Conservation (phyloP, 2,888 invertebrate genomes). For the Mimas tiliae region DNA sequence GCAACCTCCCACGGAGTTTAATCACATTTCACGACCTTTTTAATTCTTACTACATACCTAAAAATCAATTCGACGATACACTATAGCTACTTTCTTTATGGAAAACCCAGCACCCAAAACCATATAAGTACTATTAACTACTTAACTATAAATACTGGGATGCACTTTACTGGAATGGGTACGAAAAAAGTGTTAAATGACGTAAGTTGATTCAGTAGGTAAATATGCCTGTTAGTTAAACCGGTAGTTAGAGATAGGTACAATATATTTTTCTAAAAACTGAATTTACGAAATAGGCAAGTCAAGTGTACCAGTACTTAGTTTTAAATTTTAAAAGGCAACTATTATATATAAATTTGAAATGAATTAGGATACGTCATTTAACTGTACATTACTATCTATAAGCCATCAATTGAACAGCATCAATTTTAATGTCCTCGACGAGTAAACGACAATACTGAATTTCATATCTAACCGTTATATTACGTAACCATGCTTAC, state of each 20-base stretch:
- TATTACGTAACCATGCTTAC: conserved; percentile 3
- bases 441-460: conserved; percentile 31
- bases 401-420: conserved; percentile 25
- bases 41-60: conserved; percentile 25
- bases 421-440: conserved; percentile 2
- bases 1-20: conserved; percentile 39
- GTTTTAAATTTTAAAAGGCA: too few species aligned
- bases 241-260: too few species aligned
- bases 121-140: conserved; percentile 69
- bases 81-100: conserved; percentile 47
- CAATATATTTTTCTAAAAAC: too few species aligned
- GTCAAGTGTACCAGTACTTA: too few species aligned
- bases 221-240: not conserved
- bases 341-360: not conserved
- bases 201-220: conserved; percentile 9
- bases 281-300: too few species aligned
- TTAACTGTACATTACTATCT: conserved; percentile 23
- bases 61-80: conserved; percentile 56
- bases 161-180: conserved; percentile 75
- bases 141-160: conserved; percentile 75
- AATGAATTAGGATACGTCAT: conserved; percentile 10
- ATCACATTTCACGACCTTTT: conserved; percentile 47
- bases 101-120: conserved; percentile 77
- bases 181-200: conserved; percentile 34
- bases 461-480: conserved; percentile 30